Evolutionary conservation across 2,797 vertebrate species (phyloP), one percentile per base, ranked within the genome.

Genomic region (Pteropus rufus): DNA sequence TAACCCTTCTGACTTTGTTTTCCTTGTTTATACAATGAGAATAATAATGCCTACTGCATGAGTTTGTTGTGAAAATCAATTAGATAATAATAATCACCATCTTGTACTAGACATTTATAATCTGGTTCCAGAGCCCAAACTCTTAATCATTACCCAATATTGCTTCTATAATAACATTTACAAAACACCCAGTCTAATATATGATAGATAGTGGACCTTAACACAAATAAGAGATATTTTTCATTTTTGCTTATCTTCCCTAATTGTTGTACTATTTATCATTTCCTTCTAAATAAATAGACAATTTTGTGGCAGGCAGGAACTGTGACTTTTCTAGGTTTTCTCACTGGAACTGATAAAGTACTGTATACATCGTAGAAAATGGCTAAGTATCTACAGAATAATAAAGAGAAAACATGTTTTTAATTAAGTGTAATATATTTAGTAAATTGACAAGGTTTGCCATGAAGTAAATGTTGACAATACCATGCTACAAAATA

Each of bases 231-330:
- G 29, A 82, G 15, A 46, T 73, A 8, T 95, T 92, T 64, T 79
- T 92, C n/a, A 56, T 72, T 77, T 86, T 92, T 56, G 26, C 19
- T 92, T 93, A 60, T 86, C 49, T 82, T 73, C 46, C 49, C 49
- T 85, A n/a, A 70, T 31, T 77, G 7, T 64, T 92, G n/a, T 64
- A 11, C 3, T 70, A 86, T 85, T 64, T 77, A 54, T 93, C 49
- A 90, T 73, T 93, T 72, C 62, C 29, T 93, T 94, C 62, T 21
- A 90, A 81, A 87, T 62, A 92, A 96, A 88, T 67, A 34, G 67
- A 82, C 34, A 91, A 70, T 86, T 86, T 84, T 89, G 16, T 21
- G n/a, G 19, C 36, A 91, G 14, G n/a, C 60, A 94, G 54, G 2
- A 96, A 80, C 7, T 80, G 3, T n/a, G 64, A 69, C 69, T 89